Evolutionary conservation across 2,797 vertebrate species (phyloP).

Genomic region (Erithacus rubecula): DNA sequence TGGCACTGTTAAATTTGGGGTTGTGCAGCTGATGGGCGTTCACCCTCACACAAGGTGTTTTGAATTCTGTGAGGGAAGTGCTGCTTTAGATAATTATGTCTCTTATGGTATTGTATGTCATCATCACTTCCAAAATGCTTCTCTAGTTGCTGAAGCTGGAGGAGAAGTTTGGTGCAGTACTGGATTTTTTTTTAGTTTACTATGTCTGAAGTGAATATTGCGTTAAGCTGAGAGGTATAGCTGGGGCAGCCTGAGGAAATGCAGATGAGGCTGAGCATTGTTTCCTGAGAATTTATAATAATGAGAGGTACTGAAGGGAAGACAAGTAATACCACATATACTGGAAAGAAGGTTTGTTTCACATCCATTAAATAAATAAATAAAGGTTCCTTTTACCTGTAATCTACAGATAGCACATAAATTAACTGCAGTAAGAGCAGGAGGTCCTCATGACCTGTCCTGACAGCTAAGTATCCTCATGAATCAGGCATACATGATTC

Average conservation of each 20-base stretch:
- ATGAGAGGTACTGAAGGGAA: background rate
- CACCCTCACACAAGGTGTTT: background rate
- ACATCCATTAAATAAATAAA: background rate
- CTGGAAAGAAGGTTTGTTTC: background rate
- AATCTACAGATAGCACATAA: background rate
- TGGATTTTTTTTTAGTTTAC: background rate
- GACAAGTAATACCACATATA: background rate
- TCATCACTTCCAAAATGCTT: background rate
- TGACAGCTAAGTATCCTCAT: background rate
- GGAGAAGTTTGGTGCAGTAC: background rate
- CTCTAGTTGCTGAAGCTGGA: background rate
- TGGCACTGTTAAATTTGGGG: background rate
- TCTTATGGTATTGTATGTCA: background rate
- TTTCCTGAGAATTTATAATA: background rate
- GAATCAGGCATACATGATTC: background rate
- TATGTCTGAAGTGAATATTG: background rate
- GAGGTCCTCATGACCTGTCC: fast-evolving
- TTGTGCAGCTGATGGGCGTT: background rate
- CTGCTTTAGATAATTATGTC: background rate
- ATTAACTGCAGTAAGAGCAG: background rate
- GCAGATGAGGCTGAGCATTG: background rate
- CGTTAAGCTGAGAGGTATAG: background rate
- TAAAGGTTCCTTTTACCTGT: background rate
- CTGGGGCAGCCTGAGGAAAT: background rate
- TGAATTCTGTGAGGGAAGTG: background rate